Conservation (phyloP, 2,888 invertebrate species). For the Cloeon dipterum region DNA sequence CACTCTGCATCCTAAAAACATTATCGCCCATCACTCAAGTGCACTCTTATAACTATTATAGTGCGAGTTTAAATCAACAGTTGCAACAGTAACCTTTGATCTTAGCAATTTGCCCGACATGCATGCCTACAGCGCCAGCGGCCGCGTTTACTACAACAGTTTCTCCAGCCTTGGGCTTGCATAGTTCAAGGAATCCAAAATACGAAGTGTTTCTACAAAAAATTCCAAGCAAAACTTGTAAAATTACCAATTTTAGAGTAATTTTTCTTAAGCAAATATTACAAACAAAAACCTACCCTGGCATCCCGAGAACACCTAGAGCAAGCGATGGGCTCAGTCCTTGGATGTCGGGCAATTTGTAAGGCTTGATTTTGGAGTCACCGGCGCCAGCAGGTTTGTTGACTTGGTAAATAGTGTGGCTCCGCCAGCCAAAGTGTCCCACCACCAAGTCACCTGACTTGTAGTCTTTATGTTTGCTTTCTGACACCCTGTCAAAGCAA, state of each 20-base stretch:
- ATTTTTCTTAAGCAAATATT: no score
- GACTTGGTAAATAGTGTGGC: slow-evolving; percentile 27
- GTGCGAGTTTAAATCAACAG: no score
- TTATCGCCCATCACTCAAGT: no score
- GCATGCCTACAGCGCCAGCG: slow-evolving; percentile 57
- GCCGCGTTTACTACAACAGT: slow-evolving; percentile 48
- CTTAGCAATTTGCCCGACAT: slow-evolving; percentile 59
- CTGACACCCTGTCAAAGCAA: slow-evolving; percentile 36
- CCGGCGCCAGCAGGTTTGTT: slow-evolving; percentile 11
- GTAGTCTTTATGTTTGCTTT: slow-evolving; percentile 36
- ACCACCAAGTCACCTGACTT: slow-evolving; percentile 37
- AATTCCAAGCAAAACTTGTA: not conserved
- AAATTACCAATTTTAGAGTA: not conserved
- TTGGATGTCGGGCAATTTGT: slow-evolving; percentile 15
- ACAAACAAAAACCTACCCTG: slow-evolving; percentile 17
- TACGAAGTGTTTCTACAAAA: slow-evolving; percentile 44
- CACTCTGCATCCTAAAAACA: slow-evolving; percentile 29
- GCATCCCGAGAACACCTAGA: slow-evolving; percentile 16
- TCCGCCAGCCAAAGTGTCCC: slow-evolving; percentile 43
- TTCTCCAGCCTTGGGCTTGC: slow-evolving; percentile 44
- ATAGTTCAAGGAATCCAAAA: slow-evolving; percentile 47
- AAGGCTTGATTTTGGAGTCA: slow-evolving; percentile 9
- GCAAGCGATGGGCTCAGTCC: slow-evolving; percentile 14
- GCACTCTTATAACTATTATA: no score
- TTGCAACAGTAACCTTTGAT: slow-evolving; percentile 25